Percentiles rank a stretch among this genome's conserved stretches.
phyloP scores from a whole-genome alignment of 2,797 vertebrate genomes.

The Myotis findleyi region DNA sequence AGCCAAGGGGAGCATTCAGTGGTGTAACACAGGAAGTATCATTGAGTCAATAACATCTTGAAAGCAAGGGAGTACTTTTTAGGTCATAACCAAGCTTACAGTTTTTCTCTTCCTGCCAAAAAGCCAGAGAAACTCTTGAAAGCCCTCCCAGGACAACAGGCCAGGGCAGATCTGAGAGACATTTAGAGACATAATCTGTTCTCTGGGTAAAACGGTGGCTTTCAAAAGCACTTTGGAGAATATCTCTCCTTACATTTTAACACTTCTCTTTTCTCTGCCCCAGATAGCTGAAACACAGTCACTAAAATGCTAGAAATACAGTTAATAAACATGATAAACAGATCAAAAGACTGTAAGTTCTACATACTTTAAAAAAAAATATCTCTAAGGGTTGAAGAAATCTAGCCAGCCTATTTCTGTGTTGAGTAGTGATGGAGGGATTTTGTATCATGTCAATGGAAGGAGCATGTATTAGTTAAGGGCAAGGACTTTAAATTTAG shows the following conservation, averaged over 20 bases:
- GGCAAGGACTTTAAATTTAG: not conserved
- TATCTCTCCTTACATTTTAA: not conserved
- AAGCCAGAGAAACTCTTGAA: conserved; percentile 36
- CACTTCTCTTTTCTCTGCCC: not conserved
- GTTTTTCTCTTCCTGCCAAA: conserved; percentile 51
- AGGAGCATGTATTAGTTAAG: not conserved
- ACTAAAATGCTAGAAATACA: conserved; percentile 1
- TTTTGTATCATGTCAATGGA: not conserved
- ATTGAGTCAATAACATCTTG: not conserved
- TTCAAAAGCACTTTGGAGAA: conserved; percentile 28
- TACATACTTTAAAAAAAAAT: not conserved
- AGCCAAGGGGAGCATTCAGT: not conserved
- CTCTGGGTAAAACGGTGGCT: not conserved
- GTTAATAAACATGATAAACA: conserved; percentile 5
- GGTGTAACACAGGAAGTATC: not conserved
- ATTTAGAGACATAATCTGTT: conserved; percentile 1
- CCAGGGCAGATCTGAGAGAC: not conserved
- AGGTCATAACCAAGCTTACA: conserved; percentile 32
- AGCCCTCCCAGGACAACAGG: not conserved
- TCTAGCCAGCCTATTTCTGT: not conserved
- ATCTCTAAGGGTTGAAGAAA: not conserved
- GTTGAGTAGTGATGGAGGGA: not conserved
- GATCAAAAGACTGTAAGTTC: not conserved
- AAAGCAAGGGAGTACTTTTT: conserved; percentile 44
- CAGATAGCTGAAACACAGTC: not conserved